Conservation (phyloP, 2,888 invertebrate species). For the Eristalis intricaria region DNA sequence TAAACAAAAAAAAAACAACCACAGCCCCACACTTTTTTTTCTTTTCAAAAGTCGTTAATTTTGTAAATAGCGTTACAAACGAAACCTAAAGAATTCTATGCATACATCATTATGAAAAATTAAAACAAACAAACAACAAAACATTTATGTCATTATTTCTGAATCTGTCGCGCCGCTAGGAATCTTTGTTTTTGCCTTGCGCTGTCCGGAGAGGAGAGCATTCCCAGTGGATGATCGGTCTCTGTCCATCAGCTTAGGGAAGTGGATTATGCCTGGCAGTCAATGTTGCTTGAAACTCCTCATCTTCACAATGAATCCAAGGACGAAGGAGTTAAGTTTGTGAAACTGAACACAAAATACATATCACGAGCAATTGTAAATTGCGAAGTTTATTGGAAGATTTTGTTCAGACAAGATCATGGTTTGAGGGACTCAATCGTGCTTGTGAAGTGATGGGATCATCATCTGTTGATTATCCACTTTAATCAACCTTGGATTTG, state of each 20-base stretch:
- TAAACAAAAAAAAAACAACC: constrained; percentile 9
- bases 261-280: too few relatives aligned
- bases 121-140: constrained; percentile 21
- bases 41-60: constrained; percentile 34
- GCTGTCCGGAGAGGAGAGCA: too few relatives aligned
- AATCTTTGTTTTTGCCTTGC: neutral
- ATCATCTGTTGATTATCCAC: too few relatives aligned
- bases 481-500: too few relatives aligned
- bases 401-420: neutral
- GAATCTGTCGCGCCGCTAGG: neutral
- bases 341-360: neutral
- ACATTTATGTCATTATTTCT: constrained; percentile 36
- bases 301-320: neutral
- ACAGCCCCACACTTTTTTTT: neutral
- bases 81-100: constrained; percentile 38
- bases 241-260: too few relatives aligned
- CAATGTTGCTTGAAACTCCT: neutral
- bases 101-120: constrained; percentile 28
- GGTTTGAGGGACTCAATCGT: neutral
- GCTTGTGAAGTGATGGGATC: neutral
- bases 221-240: too few relatives aligned
- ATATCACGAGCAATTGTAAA: neutral
- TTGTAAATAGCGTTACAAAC: constrained; percentile 59
- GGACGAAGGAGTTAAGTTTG: neutral
- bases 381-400: neutral